Conservation (phyloP, 2,797 vertebrate species). For the Leontopithecus rosalia region DNA sequence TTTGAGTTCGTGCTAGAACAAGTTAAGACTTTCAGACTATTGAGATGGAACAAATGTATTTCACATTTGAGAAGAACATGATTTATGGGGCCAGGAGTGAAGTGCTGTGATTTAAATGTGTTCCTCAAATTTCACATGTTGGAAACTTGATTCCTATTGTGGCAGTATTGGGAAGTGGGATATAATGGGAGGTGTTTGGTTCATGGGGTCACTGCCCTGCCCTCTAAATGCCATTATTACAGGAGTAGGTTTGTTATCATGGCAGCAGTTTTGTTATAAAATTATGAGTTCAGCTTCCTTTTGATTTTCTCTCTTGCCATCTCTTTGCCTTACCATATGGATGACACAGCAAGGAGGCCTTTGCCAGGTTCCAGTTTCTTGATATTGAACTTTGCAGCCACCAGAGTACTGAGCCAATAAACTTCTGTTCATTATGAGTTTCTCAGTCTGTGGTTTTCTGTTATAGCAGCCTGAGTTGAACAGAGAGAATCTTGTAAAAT, state of each 20-base stretch:
- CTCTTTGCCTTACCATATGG: background rate
- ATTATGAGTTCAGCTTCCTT: background rate
- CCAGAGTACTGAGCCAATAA: background rate
- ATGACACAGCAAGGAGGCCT: background rate
- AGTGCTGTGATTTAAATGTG: background rate
- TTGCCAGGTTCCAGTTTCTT: background rate
- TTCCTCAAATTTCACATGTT: background rate
- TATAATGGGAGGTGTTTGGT: background rate
- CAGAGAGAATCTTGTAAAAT: background rate
- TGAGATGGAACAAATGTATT: background rate
- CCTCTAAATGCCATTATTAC: background rate
- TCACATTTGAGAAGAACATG: background rate
- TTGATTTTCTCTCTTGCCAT: background rate
- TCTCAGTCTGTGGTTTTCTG: background rate
- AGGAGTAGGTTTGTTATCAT: background rate
- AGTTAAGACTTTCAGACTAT: background rate
- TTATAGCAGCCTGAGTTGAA: background rate
- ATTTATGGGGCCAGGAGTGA: background rate
- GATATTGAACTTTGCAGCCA: background rate
- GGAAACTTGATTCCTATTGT: background rate
- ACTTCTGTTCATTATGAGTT: background rate
- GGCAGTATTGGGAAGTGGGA: background rate
- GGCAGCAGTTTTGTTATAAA: background rate
- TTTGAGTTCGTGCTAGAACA: background rate
- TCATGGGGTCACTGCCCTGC: background rate